Evolutionary conservation across 2,888 invertebrate genomes (phyloP).

Genomic region (Dryomyza anilis): DNA sequence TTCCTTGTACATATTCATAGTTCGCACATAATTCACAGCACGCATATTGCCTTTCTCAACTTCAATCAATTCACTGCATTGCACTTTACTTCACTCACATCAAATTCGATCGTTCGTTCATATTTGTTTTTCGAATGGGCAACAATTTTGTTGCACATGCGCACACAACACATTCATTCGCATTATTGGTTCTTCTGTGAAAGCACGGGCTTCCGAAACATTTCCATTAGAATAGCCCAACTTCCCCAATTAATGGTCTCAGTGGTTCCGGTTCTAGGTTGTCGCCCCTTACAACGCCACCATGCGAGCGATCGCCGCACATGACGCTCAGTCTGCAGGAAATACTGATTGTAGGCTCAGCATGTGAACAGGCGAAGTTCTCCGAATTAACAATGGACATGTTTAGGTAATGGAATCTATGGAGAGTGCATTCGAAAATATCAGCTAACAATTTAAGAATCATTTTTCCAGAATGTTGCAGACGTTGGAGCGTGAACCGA

Average conservation of each 20-base stretch:
- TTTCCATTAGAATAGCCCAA: slow-evolving; percentile 58
- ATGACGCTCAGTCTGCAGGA: slow-evolving; percentile 90
- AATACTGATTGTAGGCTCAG: slow-evolving; percentile 91
- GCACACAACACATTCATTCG: slow-evolving; percentile 26
- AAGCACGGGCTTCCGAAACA: slow-evolving; percentile 62
- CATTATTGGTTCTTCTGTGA: slow-evolving; percentile 62
- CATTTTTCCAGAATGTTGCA: slow-evolving; percentile 77
- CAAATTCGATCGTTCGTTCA: slow-evolving; percentile 26
- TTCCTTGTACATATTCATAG: slow-evolving; percentile 28
- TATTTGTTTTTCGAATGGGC: slow-evolving; percentile 18
- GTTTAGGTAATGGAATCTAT: slow-evolving; percentile 66
- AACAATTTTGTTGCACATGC: slow-evolving; percentile 16
- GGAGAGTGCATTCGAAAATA: not conserved
- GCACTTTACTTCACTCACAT: slow-evolving; percentile 21
- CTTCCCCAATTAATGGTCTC: slow-evolving; percentile 53
- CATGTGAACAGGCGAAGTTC: slow-evolving; percentile 93
- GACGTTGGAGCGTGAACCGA: slow-evolving; percentile 89
- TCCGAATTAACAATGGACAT: slow-evolving; percentile 97
- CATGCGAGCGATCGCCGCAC: slow-evolving; percentile 83
- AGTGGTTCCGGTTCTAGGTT: slow-evolving; percentile 69
- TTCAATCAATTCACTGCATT: slow-evolving; percentile 47
- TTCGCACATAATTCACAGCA: slow-evolving; percentile 13
- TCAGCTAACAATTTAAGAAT: not conserved
- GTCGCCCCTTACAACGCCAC: slow-evolving; percentile 82
- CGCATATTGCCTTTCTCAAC: slow-evolving; percentile 36